Evolutionary conservation across 2,113 vertebrate genomes (phyloP), one percentile per base, ranked within the genome.

Genomic region (Eira barbara): DNA sequence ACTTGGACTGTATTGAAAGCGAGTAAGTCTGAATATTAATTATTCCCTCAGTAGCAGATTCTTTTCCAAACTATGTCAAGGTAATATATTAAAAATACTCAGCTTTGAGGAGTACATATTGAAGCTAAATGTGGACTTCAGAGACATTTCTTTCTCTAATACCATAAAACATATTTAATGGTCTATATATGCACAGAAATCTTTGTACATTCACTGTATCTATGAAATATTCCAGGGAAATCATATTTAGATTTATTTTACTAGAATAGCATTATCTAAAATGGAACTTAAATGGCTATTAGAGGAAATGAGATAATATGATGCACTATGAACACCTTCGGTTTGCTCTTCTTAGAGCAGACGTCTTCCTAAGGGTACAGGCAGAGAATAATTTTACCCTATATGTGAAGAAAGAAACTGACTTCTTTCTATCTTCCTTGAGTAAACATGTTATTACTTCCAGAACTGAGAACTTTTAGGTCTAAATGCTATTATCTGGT

Each of bases 11-110:
- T 78, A 93, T 67, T 76, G 23, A 84, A 74, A 89, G 85, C 34
- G 39, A 80, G 76, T 57, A 93, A 89, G 92, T 95, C 13, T 97
- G 36, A 95, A 65, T 2, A 82, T 92, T 91, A 94, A 71, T 94
- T 90, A 82, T 76, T 95, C 18, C 67, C 61, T 96, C 20, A 86
- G 27, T 89, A 81, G 29, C 42, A 76, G 47, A 95, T 45, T 52
- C 9, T 92, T 81, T 96, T 96, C 49, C 92, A 82, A 95, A 81
- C 11, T 9, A 63, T 14, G 55, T 78, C 45, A 95, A 47, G 87
- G 13, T 63, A 57, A 34, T 69, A 49, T 80, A 84, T 85, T 97
- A 65, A 91, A 87, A 67, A 96, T 39, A 45, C 52, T 61, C 36
- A 83, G 6, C 34, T 94, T 95, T 57, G 15, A 89, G 49, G 29